phyloP scores from a whole-genome alignment of 1,140 invertebrate species.

The Atta colombica region DNA sequence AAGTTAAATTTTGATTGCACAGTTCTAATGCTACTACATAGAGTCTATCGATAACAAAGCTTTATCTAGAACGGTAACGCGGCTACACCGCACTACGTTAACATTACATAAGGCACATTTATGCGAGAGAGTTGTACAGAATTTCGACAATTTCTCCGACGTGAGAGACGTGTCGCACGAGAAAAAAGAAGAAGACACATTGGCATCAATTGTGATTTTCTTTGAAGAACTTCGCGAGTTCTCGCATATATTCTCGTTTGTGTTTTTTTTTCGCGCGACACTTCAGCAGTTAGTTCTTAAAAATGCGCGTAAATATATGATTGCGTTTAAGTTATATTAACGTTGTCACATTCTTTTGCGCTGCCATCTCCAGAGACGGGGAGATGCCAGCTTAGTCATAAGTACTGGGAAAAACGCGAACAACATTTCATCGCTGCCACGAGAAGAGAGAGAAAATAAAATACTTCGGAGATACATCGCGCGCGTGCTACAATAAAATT shows the following conservation, averaged over 20 bases:
- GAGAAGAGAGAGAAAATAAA: constrained; percentile 63
- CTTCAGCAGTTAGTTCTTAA: constrained; percentile 21
- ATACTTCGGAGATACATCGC: constrained; percentile 22
- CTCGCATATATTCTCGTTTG: not conserved
- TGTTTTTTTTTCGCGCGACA: constrained; percentile 11
- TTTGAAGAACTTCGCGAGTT: not conserved
- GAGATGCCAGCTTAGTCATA: constrained; percentile 44
- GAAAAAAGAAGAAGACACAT: constrained; percentile 15
- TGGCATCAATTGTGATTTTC: not conserved
- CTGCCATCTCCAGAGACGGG: constrained; percentile 38
- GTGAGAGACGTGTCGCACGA: constrained; percentile 16
- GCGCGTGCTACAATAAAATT: constrained; percentile 6
- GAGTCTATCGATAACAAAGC: constrained; percentile 34
- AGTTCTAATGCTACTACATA: constrained; percentile 53
- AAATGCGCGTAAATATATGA: constrained; percentile 22
- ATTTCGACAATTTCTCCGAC: constrained; percentile 29
- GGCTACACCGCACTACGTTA: constrained; percentile 22
- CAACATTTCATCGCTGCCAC: constrained; percentile 29
- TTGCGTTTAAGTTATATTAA: constrained; percentile 36
- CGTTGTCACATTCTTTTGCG: constrained; percentile 39
- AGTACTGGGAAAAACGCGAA: constrained; percentile 60
- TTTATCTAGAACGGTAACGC: constrained; percentile 45
- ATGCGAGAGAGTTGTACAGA: constrained; percentile 53
- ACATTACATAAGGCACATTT: constrained; percentile 58
- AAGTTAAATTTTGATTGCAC: constrained; percentile 59